A percentile compares a stretch with the other conserved stretches of the same genome.
Evolutionary conservation across 2,113 vertebrate genomes (phyloP).

Genomic region (Plecotus auritus): DNA sequence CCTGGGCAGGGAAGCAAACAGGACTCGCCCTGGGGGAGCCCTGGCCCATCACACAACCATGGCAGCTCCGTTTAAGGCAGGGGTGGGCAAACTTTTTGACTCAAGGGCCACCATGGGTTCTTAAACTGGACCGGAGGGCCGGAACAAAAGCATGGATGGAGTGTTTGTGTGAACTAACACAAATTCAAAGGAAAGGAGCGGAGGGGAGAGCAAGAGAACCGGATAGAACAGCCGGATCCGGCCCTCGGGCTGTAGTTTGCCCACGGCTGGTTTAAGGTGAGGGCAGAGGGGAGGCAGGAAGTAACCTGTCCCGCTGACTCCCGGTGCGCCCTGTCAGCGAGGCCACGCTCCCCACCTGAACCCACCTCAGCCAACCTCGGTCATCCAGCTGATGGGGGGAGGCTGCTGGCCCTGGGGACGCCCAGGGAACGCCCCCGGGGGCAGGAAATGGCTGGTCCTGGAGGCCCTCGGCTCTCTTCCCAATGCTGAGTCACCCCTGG

Average conservation of each 20-base stretch:
- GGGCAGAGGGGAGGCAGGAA: constrained; percentile 25
- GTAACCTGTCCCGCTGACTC: neutral
- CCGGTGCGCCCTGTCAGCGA: neutral
- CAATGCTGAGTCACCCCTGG: constrained; percentile 39
- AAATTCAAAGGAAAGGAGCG: too few relatives aligned
- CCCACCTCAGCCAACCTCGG: neutral
- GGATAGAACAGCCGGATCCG: too few relatives aligned
- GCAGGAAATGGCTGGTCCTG: constrained; percentile 40
- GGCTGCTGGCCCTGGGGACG: neutral
- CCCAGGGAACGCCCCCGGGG: constrained; percentile 50
- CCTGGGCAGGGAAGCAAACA: neutral
- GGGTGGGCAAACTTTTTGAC: too few relatives aligned
- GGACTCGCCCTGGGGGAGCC: constrained; percentile 14
- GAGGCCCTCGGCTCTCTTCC: constrained; percentile 1
- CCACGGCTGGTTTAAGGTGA: too few relatives aligned
- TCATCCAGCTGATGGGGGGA: neutral
- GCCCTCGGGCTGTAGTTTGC: too few relatives aligned
- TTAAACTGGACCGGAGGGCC: too few relatives aligned
- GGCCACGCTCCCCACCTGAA: neutral
- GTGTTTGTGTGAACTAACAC: too few relatives aligned
- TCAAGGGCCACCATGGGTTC: too few relatives aligned
- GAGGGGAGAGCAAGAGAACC: too few relatives aligned
- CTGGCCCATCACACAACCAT: constrained; percentile 1
- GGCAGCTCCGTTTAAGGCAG: neutral
- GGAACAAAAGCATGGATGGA: too few relatives aligned